These are phyloP conservation scores for Myopa testacea DNA, from an alignment of 2,888 invertebrate genomes.

Conservation along the genomic window DNA sequence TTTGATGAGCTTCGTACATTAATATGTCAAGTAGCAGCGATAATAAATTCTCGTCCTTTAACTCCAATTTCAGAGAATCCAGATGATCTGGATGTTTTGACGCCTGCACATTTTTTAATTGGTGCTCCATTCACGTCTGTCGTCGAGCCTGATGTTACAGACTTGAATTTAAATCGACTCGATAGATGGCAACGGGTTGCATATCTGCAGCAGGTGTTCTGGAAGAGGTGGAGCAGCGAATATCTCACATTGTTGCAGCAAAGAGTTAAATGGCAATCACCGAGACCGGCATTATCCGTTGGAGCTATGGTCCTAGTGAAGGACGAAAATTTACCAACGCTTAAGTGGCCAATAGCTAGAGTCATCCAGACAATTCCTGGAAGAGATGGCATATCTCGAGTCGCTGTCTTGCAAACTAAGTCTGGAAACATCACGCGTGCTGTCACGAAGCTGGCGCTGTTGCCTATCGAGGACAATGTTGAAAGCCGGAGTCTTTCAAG, in stretches of 20 bases:
- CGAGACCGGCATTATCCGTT: background rate
- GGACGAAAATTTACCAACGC: conserved; percentile 35
- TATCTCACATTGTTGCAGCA: too few species aligned
- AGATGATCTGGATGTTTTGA: too few species aligned
- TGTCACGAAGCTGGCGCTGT: conserved; percentile 18
- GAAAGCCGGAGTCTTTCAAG: background rate
- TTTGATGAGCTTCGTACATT: too few species aligned
- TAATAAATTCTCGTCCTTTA: too few species aligned
- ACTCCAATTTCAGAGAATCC: too few species aligned
- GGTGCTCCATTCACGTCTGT: conserved; percentile 20
- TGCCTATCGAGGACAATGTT: background rate
- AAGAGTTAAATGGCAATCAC: conserved; percentile 37
- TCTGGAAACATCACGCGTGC: conserved; percentile 27
- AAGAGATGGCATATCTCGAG: conserved; percentile 8
- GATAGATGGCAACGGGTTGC: conserved; percentile 44
- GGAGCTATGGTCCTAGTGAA: conserved; percentile 42
- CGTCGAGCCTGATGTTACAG: conserved; percentile 33
- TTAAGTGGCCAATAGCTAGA: conserved; percentile 29
- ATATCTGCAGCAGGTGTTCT: background rate
- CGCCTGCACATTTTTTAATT: too few species aligned
- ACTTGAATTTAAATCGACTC: conserved; percentile 26
- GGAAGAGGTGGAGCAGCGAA: too few species aligned
- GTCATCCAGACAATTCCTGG: conserved; percentile 35
- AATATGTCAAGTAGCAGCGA: too few species aligned
- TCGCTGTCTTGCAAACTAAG: conserved; percentile 27